Percentiles rank a stretch among this genome's conserved stretches.
These are phyloP conservation scores for Leptinotarsa peninsularis DNA, from an alignment of 2,888 invertebrate species.

Conservation along the genomic window DNA sequence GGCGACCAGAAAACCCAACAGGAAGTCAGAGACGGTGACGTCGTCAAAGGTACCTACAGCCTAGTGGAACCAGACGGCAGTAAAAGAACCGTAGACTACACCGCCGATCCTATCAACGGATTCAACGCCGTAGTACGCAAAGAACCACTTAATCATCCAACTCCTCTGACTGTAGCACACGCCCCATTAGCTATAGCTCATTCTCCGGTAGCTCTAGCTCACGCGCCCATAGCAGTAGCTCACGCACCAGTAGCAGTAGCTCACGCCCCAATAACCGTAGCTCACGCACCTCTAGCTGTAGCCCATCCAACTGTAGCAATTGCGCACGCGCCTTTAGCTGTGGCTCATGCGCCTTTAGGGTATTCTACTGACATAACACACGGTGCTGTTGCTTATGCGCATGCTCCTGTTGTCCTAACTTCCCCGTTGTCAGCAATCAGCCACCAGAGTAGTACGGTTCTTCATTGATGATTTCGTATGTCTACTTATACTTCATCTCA, in stretches of 20 bases:
- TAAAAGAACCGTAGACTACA: slow-evolving; percentile 55
- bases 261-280: slow-evolving; percentile 45
- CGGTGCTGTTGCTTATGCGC: not conserved
- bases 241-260: slow-evolving; percentile 44
- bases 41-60: slow-evolving; percentile 56
- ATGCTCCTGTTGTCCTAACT: slow-evolving; percentile 30
- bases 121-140: slow-evolving; percentile 56
- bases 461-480: slow-evolving; percentile 10
- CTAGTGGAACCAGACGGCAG: slow-evolving; percentile 57
- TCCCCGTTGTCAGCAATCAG: slow-evolving; percentile 15
- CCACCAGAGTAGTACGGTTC: slow-evolving; percentile 24
- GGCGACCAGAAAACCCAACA: slow-evolving; percentile 56
- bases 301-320: slow-evolving; percentile 62
- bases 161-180: slow-evolving; percentile 43
- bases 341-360: slow-evolving; percentile 29
- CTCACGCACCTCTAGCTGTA: slow-evolving; percentile 52
- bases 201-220: slow-evolving; percentile 58
- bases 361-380: not conserved
- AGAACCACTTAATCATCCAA: slow-evolving; percentile 51
- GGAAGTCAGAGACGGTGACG: slow-evolving; percentile 55
- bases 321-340: slow-evolving; percentile 47
- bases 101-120: slow-evolving; percentile 55
- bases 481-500: not conserved
- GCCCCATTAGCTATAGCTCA: slow-evolving; percentile 48
- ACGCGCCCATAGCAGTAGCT: slow-evolving; percentile 59